Conservation (phyloP, 2,797 vertebrate genomes). For the Xiphorhynchus erythropygius region DNA sequence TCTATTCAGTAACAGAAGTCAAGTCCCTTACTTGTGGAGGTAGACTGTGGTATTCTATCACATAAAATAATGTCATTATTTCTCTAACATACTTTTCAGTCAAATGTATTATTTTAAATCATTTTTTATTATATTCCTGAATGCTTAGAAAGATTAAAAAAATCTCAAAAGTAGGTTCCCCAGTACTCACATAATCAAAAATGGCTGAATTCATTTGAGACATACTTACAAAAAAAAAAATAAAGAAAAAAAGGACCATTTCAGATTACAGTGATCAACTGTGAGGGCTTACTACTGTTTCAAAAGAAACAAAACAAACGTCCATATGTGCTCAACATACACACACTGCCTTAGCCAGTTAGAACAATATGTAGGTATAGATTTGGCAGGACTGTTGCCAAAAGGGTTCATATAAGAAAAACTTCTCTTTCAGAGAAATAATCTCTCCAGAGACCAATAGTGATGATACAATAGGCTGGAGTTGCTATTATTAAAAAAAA, state of each 20-base stretch:
- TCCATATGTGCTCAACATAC: not conserved
- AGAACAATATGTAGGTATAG: not conserved
- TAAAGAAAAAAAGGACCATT: not conserved
- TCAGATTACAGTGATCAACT: not conserved
- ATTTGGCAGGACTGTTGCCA: conserved; percentile 21
- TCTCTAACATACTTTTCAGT: conserved; percentile 16
- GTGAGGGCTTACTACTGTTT: not conserved
- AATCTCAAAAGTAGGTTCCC: not conserved
- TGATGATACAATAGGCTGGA: conserved; percentile 57
- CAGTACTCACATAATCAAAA: not conserved
- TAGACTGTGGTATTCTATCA: conserved; percentile 9
- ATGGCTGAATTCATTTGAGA: not conserved
- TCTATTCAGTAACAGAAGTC: conserved; percentile 29
- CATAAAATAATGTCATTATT: conserved; percentile 41
- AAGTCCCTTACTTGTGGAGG: not conserved
- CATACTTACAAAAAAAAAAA: not conserved
- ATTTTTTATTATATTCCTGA: not conserved
- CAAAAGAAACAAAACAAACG: not conserved
- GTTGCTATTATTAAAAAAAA: conserved; percentile 75
- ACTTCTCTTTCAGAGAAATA: conserved; percentile 45
- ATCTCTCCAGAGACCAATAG: conserved; percentile 47
- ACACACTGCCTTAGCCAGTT: not conserved
- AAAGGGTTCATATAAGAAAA: conserved; percentile 39
- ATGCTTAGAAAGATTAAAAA: not conserved
- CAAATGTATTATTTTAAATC: not conserved